Evolutionary conservation across 1,140 invertebrate genomes (phyloP), one percentile per base, ranked within the genome.

Genomic region (Tribolium castaneum): DNA sequence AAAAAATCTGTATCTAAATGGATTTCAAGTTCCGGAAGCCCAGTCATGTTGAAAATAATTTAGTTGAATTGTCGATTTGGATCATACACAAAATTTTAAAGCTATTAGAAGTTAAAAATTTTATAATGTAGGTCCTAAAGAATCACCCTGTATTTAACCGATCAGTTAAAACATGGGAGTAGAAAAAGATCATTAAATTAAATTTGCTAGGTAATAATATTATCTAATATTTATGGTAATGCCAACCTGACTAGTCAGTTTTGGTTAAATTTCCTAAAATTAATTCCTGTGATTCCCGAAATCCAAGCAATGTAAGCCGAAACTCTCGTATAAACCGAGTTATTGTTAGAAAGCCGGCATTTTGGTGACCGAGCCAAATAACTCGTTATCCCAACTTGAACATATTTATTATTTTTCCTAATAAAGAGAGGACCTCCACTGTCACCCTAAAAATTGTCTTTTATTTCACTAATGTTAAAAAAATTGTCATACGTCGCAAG

Each of bases 291-390:
- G 10, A 80, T 74, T 52, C 76, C 80, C 1, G 80, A 81, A 74
- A 86, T 84, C 85, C 85, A 86, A 6, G 70, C 45, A 30, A 86
- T 83, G 74, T 85, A 86, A 50, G 81, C 75, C 1, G 85, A 80
- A 35, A 86, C 84, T 80, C 82, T 80, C 1, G 83, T 85, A 62
- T 85, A 86, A 34, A 86, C 78, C 10, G 85, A 85, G 78, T 86
- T 80, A 54, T 86, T 86, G 66, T 85, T 83, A 34, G 81, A 75
- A 14, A 85, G 75, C 19, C 80, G 78, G 70, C 85, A 86, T 9
- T 83, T 78, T n/a, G 84, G 81, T 35, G 85, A 75, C 14, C 84
- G 45, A 9, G 85, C 78, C 16, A 86, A 75, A 70, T 82, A 84
- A 70, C 84, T 86, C 0, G 84, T 85, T 19, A 86, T 82, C 4